A percentile compares a stretch with the other conserved stretches of the same genome.
Conservation (phyloP, 2,113 vertebrate species). For the Saccopteryx leptura region DNA sequence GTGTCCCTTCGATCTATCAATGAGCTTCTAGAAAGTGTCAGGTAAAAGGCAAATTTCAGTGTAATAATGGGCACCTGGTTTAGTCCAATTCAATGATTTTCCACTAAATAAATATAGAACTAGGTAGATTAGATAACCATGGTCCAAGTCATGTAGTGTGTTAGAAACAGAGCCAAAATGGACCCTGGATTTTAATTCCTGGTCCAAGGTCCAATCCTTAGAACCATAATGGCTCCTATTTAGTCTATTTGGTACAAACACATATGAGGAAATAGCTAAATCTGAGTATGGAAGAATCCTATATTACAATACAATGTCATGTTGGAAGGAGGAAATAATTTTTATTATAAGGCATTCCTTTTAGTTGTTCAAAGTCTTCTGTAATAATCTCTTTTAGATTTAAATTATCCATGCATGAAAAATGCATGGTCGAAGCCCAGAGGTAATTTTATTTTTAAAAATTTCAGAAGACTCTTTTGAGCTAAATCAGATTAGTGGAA, state of each 20-base stretch:
- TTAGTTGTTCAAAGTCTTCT: constrained; percentile 62
- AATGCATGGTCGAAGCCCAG: constrained; percentile 42
- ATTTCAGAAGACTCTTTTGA: constrained; percentile 61
- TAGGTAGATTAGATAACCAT: not conserved
- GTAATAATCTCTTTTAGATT: constrained; percentile 71
- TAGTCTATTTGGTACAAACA: constrained; percentile 17
- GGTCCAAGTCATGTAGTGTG: not conserved
- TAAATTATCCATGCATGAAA: constrained; percentile 69
- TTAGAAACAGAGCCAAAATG: not conserved
- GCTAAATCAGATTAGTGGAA: constrained; percentile 52
- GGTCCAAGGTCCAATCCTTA: too few relatives aligned
- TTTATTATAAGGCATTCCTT: constrained; percentile 62
- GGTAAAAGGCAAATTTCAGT: not conserved
- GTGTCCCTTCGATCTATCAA: not conserved
- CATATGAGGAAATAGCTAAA: not conserved
- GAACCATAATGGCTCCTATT: not conserved
- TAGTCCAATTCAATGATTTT: not conserved
- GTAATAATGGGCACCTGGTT: not conserved
- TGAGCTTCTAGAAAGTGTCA: not conserved
- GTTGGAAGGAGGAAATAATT: constrained; percentile 58
- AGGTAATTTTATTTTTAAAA: constrained; percentile 78
- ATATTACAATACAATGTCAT: constrained; percentile 35
- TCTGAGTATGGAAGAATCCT: constrained; percentile 39
- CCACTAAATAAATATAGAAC: not conserved
- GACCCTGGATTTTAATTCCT: not conserved